Base-by-base conservation (phyloP, 2,797 vertebrate species). In the Sebastes wilsoni region DNA sequence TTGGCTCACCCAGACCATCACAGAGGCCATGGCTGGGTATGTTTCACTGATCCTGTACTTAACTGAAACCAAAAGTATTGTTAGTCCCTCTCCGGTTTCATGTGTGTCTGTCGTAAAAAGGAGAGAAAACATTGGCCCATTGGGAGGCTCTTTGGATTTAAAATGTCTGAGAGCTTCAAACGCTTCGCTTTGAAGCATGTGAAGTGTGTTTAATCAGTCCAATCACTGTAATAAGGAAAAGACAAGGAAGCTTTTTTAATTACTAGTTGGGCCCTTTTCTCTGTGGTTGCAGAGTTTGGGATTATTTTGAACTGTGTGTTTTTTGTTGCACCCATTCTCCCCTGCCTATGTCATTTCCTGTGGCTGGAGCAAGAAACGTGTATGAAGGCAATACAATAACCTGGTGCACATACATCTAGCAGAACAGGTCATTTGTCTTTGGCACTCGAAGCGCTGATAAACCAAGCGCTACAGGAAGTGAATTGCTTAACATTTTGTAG, bases 61-160 rank as follows among this genome's bases (percentile, higher is more conserved):
- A 91, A 76, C 85, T 64, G 61, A 92, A 93, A 90, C 91, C 89
- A 93, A 90, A 94, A 91, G 93, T 91, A 93, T 95, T 95, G 93
- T 94, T 94, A 69, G 94, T 83, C 81, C 80, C 73, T 83, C 87
- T 89, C 81, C 79, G 84, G 79, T 90, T 93, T 90, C 85, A 87
- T 79, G 66, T 61, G 56, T 56, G 32, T 77, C 68, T 61, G 66
- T 62, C 58, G 25, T 84, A 64, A 89, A 89, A 83, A 78, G 32
- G 75, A 14, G 34, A 77, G 38, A 46, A 68, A 36, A 69, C 6
- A 6, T 52, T 22, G 25, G 20, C 14, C n/a, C 27, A 5, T 13
- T 46, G 3, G 79, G 52, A 77, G 34, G 58, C 75, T 61, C 46
- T 38, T 67, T 36, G 77, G 67, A 34, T 77, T 81, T 27, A 20